phyloP scores from a whole-genome alignment of 2,888 invertebrate species.

The Globia sparganii region DNA sequence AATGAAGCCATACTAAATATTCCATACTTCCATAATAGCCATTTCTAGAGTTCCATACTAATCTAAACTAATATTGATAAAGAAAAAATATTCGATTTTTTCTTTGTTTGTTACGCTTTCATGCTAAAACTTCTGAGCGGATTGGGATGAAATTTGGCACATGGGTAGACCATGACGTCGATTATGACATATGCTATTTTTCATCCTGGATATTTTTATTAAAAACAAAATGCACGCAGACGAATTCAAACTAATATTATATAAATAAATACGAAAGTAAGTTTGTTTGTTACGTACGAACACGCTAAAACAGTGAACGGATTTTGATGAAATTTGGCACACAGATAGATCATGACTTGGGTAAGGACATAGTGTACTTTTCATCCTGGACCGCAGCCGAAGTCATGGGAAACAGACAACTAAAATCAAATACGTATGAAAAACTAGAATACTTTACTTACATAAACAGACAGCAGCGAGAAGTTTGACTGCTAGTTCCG shows the following conservation, averaged over 20 bases:
- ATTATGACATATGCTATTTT: not conserved
- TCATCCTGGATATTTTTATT: not conserved
- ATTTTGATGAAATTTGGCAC: not conserved
- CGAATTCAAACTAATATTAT: not conserved
- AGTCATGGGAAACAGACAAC: not conserved
- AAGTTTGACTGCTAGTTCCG: constrained; percentile 93
- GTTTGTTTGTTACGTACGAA: not conserved
- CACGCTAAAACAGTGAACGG: not conserved
- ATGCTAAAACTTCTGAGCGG: not conserved
- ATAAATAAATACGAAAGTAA: not conserved
- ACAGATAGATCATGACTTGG: not conserved
- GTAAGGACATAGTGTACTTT: not conserved
- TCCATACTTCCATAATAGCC: not conserved
- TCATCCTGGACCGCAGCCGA: not conserved
- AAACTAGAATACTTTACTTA: constrained; percentile 82
- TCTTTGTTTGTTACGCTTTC: not conserved
- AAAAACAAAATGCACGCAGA: not conserved
- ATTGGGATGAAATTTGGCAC: not conserved
- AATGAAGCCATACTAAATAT: not conserved
- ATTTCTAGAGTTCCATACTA: not conserved
- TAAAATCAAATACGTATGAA: not conserved
- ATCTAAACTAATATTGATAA: not conserved
- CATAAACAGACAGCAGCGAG: constrained; percentile 95
- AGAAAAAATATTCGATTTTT: not conserved
- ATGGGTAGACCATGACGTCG: not conserved